These are phyloP conservation scores for Phenacoccus solenopsis DNA, from an alignment of 1,140 invertebrate genomes.

Conservation along the genomic window DNA sequence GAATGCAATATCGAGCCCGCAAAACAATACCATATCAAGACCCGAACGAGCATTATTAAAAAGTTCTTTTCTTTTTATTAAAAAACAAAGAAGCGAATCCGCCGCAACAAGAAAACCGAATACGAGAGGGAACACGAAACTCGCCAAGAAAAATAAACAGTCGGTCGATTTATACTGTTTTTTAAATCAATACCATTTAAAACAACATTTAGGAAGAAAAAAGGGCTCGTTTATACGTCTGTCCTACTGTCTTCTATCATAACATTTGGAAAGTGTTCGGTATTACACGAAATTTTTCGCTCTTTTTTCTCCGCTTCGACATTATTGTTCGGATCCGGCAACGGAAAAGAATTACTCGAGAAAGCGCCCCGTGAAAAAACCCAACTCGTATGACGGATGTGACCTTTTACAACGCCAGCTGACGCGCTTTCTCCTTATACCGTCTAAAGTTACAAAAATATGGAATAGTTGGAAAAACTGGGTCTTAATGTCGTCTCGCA, in stretches of 20 bases:
- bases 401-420: neutral
- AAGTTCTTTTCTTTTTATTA: neutral
- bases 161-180: neutral
- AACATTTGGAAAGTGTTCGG: neutral
- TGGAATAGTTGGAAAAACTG: neutral
- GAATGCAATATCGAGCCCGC: neutral
- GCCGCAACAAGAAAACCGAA: no score
- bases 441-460: neutral
- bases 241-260: neutral
- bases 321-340: neutral
- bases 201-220: neutral
- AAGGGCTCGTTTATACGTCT: neutral
- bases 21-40: neutral
- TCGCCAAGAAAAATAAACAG: neutral
- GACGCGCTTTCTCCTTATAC: neutral
- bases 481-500: no score
- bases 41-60: neutral
- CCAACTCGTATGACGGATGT: neutral
- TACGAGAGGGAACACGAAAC: neutral
- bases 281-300: neutral
- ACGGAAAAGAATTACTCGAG: neutral
- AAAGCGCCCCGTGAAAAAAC: no score
- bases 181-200: neutral
- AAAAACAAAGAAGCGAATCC: neutral
- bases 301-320: neutral